Conservation (phyloP, 2,888 invertebrate species). For the Sinelater perroti region DNA sequence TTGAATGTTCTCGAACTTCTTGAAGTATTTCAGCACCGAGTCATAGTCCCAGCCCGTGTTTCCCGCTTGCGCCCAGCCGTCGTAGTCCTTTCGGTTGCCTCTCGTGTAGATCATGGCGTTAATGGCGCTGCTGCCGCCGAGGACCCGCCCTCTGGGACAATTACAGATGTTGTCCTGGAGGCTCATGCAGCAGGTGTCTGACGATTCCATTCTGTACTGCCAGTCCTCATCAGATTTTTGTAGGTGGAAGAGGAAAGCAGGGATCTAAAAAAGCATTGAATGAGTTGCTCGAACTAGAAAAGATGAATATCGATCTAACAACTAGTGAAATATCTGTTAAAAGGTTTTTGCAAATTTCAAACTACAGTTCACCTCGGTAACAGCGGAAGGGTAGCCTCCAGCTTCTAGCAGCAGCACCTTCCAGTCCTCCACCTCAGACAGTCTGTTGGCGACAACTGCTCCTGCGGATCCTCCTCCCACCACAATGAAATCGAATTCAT, state of each 20-base stretch:
- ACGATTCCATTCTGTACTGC: slow-evolving; percentile 88
- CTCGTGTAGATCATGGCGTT: slow-evolving; percentile 93
- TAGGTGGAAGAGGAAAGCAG: slow-evolving; percentile 83
- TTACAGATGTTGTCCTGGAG: slow-evolving; percentile 88
- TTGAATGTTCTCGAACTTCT: slow-evolving; percentile 62
- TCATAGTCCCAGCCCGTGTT: slow-evolving; percentile 88
- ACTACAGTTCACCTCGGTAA: slow-evolving; percentile 71
- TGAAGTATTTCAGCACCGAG: slow-evolving; percentile 82
- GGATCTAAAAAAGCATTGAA: slow-evolving; percentile 65
- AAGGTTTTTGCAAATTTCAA: neutral
- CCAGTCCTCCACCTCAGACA: slow-evolving; percentile 57
- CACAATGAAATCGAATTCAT: slow-evolving; percentile 68
- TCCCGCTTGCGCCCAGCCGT: slow-evolving; percentile 83
- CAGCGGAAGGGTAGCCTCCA: slow-evolving; percentile 50
- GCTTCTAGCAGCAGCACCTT: slow-evolving; percentile 56
- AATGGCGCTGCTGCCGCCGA: slow-evolving; percentile 87
- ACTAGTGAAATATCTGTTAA: neutral
- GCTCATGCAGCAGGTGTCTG: slow-evolving; percentile 82
- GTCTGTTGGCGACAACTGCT: slow-evolving; percentile 61
- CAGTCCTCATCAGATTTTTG: slow-evolving; percentile 89
- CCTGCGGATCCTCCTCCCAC: slow-evolving; percentile 65
- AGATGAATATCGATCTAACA: neutral
- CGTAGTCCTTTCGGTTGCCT: slow-evolving; percentile 87
- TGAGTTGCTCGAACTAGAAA: neutral
- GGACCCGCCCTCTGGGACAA: slow-evolving; percentile 91